Evolutionary conservation across 2,113 vertebrate genomes (phyloP).

Genomic region (Antidorcas marsupialis): DNA sequence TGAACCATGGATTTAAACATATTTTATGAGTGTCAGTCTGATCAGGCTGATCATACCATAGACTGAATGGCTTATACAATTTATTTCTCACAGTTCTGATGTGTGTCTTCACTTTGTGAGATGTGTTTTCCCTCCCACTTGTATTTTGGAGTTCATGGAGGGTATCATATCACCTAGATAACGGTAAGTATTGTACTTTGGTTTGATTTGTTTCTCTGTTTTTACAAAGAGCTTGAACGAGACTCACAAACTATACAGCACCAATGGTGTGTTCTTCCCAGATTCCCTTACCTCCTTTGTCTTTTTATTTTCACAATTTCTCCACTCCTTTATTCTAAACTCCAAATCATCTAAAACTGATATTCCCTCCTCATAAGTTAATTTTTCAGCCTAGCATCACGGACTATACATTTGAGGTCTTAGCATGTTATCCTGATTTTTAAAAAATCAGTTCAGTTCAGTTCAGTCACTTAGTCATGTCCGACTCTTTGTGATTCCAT

Average conservation of each 20-base stretch:
- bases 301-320: background rate
- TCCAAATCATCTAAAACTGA: background rate
- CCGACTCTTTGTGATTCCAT: too few species aligned
- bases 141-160: background rate
- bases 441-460: background rate
- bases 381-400: background rate
- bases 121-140: background rate
- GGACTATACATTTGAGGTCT: background rate
- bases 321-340: background rate
- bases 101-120: background rate
- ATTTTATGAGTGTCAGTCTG: background rate
- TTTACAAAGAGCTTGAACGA: background rate
- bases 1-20: background rate
- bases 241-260: background rate
- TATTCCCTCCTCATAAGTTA: background rate
- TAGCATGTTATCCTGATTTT: background rate
- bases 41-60: background rate
- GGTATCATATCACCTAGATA: background rate
- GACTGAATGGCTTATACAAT: background rate
- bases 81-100: background rate
- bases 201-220: background rate
- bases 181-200: background rate
- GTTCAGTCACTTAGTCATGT: too few species aligned
- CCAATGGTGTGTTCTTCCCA: background rate
- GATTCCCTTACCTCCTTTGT: background rate